Conservation (phyloP, 2,797 vertebrate genomes). For the Pelodytes ibericus region DNA sequence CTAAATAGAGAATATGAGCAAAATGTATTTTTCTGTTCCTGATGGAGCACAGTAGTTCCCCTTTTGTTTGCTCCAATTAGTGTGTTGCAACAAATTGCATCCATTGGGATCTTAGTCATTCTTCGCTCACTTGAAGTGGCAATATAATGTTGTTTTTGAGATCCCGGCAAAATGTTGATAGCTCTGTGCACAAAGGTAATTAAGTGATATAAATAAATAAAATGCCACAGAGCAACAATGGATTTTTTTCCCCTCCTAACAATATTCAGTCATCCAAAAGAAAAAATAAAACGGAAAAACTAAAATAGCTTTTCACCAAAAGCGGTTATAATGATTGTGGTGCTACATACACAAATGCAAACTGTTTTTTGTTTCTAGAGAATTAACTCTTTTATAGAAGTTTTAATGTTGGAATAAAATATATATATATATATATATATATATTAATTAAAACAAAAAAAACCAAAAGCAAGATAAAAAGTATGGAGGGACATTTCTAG, state of each 20-base stretch:
- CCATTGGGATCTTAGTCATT: constrained; percentile 2
- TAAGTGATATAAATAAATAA: constrained; percentile 2
- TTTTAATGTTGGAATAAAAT: no score
- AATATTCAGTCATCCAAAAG: neutral
- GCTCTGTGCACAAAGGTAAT: constrained; percentile 4
- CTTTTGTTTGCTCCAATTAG: constrained; percentile 1
- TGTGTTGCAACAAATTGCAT: constrained; percentile 7
- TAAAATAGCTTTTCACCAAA: neutral
- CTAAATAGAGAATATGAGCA: neutral
- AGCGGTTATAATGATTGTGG: neutral
- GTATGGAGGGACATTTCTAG: no score
- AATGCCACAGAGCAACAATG: neutral
- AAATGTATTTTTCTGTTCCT: neutral
- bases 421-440: no score
- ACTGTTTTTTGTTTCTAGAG: no score
- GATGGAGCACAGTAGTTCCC: neutral
- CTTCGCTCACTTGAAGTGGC: neutral
- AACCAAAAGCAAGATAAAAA: no score
- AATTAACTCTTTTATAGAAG: no score
- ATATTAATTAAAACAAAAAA: no score
- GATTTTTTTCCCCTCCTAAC: neutral
- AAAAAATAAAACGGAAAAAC: neutral
- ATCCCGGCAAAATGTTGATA: neutral
- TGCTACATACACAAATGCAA: no score
- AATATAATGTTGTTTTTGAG: constrained; percentile 6